A percentile compares a stretch with the other conserved stretches of the same genome.
Conservation (phyloP, 1,140 invertebrate species). For the Arion vulgaris region DNA sequence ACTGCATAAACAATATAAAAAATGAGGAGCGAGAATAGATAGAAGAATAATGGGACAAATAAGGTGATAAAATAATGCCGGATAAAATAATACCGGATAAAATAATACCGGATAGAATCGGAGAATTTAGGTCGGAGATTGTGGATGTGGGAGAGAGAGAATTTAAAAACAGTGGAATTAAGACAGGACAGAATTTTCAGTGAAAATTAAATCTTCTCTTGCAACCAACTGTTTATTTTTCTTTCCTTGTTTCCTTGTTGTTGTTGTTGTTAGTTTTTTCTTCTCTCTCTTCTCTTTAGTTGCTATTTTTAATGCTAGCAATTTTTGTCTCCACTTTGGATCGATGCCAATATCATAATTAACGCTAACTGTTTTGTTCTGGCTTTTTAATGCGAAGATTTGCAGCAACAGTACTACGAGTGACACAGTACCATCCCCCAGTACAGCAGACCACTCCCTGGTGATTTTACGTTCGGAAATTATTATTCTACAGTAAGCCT, state of each 20-base stretch:
- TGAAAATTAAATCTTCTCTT: too few species aligned
- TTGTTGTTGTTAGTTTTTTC: not conserved
- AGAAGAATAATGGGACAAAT: too few species aligned
- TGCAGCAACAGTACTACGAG: not conserved
- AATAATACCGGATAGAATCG: too few species aligned
- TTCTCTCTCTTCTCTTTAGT: not conserved
- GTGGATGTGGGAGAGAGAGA: too few species aligned
- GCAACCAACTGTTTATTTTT: not conserved
- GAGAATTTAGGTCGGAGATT: too few species aligned
- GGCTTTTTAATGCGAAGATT: not conserved
- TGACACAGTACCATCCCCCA: not conserved
- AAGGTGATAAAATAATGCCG: too few species aligned
- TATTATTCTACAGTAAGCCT: not conserved
- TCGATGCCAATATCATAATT: conserved; percentile 13
- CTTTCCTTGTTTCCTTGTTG: not conserved
- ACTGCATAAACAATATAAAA: too few species aligned
- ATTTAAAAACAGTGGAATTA: too few species aligned
- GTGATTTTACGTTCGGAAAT: not conserved
- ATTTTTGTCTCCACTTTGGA: not conserved
- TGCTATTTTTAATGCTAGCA: not conserved
- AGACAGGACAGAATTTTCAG: too few species aligned
- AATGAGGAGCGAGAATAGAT: too few species aligned
- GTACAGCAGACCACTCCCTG: not conserved
- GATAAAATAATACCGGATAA: too few species aligned
- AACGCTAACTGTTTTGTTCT: not conserved